Conservation (phyloP, 1,140 invertebrate genomes). For the Antheraea pernyi region DNA sequence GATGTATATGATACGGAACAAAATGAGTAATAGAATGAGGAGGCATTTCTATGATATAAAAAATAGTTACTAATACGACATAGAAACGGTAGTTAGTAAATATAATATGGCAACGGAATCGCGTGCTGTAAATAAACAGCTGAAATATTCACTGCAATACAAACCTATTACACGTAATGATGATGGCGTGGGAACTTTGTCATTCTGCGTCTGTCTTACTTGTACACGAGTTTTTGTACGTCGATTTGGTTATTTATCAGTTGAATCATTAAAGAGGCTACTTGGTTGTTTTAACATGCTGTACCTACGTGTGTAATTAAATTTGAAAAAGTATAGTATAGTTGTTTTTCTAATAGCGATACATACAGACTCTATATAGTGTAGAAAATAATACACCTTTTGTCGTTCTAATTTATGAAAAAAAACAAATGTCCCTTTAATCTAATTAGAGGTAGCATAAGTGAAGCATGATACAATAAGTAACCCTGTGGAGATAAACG, state of each 20-base stretch:
- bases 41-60: constrained; percentile 10
- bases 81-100: constrained; percentile 44
- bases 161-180: constrained; percentile 66
- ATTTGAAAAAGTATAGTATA: constrained; percentile 23
- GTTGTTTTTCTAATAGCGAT: neutral
- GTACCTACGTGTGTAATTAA: neutral
- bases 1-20: neutral
- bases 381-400: too few relatives aligned
- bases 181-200: constrained; percentile 67
- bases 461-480: too few relatives aligned
- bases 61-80: constrained; percentile 18
- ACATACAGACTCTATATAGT: too few relatives aligned
- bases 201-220: constrained; percentile 37
- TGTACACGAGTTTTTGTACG: neutral
- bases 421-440: too few relatives aligned
- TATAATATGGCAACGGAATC: constrained; percentile 15
- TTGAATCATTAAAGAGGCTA: constrained; percentile 2
- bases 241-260: constrained; percentile 4
- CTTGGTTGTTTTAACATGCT: neutral
- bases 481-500: too few relatives aligned
- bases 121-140: constrained; percentile 62
- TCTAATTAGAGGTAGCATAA: too few relatives aligned
- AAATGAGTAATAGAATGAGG: constrained; percentile 4
- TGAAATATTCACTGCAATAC: constrained; percentile 66
- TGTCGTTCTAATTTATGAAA: too few relatives aligned